phyloP scores from a whole-genome alignment of 2,797 vertebrate genomes.

The Darevskia mixta region DNA sequence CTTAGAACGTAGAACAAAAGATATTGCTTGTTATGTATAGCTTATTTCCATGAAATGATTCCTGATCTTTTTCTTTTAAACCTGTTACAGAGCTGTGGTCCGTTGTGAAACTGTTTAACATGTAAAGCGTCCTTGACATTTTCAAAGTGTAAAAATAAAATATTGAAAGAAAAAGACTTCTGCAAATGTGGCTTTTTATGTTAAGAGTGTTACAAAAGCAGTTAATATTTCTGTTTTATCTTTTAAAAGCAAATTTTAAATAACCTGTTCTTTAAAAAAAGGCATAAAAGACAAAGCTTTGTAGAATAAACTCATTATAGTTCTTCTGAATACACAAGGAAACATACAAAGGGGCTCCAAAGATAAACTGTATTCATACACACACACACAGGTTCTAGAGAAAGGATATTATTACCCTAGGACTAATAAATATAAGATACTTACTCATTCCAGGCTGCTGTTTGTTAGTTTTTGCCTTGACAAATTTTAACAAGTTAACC shows the following conservation, averaged over 20 bases:
- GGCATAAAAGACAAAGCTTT: slow-evolving; percentile 56
- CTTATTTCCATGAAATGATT: slow-evolving; percentile 23
- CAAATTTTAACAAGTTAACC: neutral
- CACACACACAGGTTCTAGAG: too few species aligned
- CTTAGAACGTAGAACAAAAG: neutral
- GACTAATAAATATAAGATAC: neutral
- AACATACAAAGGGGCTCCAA: neutral
- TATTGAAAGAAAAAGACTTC: slow-evolving; percentile 29
- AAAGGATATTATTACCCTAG: neutral
- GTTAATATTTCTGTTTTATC: neutral
- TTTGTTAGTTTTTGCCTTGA: neutral
- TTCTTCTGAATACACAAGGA: neutral
- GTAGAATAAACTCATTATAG: neutral
- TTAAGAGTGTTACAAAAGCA: slow-evolving; percentile 26
- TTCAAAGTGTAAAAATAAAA: slow-evolving; percentile 61
- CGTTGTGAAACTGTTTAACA: slow-evolving; percentile 18
- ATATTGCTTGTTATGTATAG: accelerated
- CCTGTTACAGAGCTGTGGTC: neutral
- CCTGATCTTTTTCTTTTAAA: neutral
- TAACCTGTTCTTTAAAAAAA: slow-evolving; percentile 49
- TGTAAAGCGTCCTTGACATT: slow-evolving; percentile 32
- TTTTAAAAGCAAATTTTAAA: slow-evolving; percentile 61
- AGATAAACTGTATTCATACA: neutral
- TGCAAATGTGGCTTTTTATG: slow-evolving; percentile 15
- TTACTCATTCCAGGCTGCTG: neutral